Evolutionary conservation across 2,797 vertebrate genomes (phyloP), one percentile per base, ranked within the genome.

Genomic region (Sebastes vulpes): DNA sequence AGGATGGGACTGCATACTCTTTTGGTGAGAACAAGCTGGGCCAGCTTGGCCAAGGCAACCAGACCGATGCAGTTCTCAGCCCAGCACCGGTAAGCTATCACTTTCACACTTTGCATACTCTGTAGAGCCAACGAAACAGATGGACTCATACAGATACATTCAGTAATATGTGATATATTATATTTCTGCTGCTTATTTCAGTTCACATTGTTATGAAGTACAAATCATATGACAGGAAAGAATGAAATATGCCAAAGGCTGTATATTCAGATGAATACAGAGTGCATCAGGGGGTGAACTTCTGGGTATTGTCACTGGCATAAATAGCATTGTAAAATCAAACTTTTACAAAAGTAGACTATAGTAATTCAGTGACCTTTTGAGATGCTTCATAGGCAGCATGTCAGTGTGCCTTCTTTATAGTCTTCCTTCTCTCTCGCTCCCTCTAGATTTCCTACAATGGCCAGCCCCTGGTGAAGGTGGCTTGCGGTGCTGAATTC

Each of bases 21-120:
- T 99, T 99, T 29, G 98, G 98, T 56, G 98, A 99, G 94, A 99
- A 99, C 87, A 99, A 99, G 93, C 96, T 99, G 94, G 98, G 98
- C 2, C 98, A 99, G 79, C 95, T 99, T 1, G 98, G 98, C 31
- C 95, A 99, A 6, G 98, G 98, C 65, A 99, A 97, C 90, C 98
- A 99, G 95, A 99, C 98, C 0, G 98, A 99, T 1, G 98, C 98
- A 0, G 96, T 99, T 21, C 97, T 98, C 11, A 98, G 96, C 65
- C 98, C 98, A 0, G 96, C 98, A 0, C 94, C 96, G 89, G 98
- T 99, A 95, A 89, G 85, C 29, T 2, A 4, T 9, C 26, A 23
- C 50, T 18, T 2, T 26, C 16, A 28, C 18, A n/a, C n/a, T 1
- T 1, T 4, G 4, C 4, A 12, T 25, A 50, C 9, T 6, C 54